phyloP scores from a whole-genome alignment of 2,797 vertebrate species.

The Halcyon leucocephala region DNA sequence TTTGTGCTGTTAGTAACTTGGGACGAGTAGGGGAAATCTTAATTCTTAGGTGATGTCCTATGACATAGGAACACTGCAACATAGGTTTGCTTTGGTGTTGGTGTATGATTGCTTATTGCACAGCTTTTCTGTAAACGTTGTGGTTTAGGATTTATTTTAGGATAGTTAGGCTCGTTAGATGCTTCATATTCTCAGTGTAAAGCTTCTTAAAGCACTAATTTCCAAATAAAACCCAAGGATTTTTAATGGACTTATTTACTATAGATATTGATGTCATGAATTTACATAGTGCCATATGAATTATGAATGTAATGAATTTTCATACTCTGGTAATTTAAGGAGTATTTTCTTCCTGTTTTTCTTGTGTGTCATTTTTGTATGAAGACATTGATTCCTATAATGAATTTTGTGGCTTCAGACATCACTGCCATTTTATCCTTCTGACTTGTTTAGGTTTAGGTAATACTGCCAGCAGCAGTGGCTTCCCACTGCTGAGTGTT shows the following conservation, averaged over 20 bases:
- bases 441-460: background rate
- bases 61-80: background rate
- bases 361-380: no score
- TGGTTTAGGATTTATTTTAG: background rate
- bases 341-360: background rate
- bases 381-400: background rate
- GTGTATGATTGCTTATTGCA: background rate
- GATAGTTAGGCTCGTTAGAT: background rate
- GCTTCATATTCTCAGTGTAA: background rate
- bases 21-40: background rate
- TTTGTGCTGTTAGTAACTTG: background rate
- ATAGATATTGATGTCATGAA: background rate
- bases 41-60: background rate
- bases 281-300: background rate
- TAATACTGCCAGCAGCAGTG: background rate
- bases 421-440: background rate
- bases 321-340: background rate
- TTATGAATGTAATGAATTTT: background rate
- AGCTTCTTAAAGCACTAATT: background rate
- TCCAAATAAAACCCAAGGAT: background rate
- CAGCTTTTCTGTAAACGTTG: background rate
- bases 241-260: background rate
- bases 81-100: background rate
- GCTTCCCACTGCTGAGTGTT: background rate
- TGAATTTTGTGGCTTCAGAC: background rate